phyloP scores from a whole-genome alignment of 2,888 invertebrate genomes.

The Scaptodrosophila latifasciaeformis region DNA sequence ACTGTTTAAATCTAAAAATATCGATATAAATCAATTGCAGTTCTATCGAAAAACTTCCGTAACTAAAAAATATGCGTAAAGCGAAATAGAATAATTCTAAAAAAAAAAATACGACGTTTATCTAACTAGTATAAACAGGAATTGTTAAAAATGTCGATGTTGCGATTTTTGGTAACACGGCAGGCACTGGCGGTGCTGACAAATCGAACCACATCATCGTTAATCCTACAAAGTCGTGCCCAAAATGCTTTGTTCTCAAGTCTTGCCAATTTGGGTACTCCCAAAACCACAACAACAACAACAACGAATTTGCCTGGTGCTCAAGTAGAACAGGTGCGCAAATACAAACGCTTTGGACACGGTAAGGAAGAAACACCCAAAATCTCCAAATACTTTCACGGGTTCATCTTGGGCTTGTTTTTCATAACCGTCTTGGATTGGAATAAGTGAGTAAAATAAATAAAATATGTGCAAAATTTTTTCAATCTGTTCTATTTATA shows the following conservation, averaged over 20 bases:
- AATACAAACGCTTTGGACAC: conserved; percentile 78
- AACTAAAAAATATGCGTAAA: no score
- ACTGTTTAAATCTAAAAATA: conserved; percentile 1
- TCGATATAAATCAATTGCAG: conserved; percentile 21
- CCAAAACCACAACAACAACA: conserved; percentile 12
- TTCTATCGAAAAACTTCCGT: conserved; percentile 8
- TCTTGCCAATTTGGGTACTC: conserved; percentile 5
- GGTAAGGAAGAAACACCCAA: conserved; percentile 73
- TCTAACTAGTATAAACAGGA: conserved; percentile 4
- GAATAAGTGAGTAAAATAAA: conserved; percentile 74
- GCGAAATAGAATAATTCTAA: conserved; percentile 1
- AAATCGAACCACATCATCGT: no score
- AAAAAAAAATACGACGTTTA: conserved; percentile 9
- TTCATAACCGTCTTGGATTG: conserved; percentile 74
- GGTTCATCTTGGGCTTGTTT: conserved; percentile 72
- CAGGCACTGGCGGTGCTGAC: conserved; percentile 43
- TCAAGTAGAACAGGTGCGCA: conserved; percentile 52
- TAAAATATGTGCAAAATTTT: neutral
- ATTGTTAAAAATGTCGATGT: conserved; percentile 39
- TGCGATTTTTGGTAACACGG: conserved; percentile 53
- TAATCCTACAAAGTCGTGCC: no score
- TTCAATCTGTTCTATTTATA: conserved; percentile 38
- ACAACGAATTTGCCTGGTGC: no score
- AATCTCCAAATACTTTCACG: conserved; percentile 75
- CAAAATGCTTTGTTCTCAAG: conserved; percentile 25